Base-by-base conservation (phyloP, 1,140 invertebrate genomes). In the Papilio aristodemus region DNA sequence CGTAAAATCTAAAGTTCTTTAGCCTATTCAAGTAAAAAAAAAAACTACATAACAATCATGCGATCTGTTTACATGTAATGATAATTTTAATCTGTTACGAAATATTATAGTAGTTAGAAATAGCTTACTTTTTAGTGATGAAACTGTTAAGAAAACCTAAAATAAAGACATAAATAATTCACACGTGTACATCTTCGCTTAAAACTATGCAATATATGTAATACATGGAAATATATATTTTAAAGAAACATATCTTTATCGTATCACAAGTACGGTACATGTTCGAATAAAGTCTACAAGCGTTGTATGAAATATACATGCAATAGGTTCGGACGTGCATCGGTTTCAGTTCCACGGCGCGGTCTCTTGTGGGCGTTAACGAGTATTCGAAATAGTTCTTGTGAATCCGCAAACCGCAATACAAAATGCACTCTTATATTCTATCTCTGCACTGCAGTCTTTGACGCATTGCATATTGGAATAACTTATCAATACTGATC, bases 341-440 rank as follows among this genome's bases (percentile, higher is more conserved):
- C 10, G 59, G 32, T 62, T 62, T 62, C 59, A 62, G 38, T 62
- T 62, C 32, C 10, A 14, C n/a, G 32, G 27, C 32, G 8, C 43
- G 14, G 43, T 50, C 43, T 50, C 14, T 36, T 6, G 36, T 9
- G 13, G 59, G 36, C 14, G 59, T 17, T 39, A 62, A 62, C 59
- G 27, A 62, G 59, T 37, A 62, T 62, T 62, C 19, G 17, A 62
- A 62, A 62, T 62, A 38, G 59, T 36, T 36, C 57, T 62, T 38
- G 59, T 38, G 59, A 38, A 62, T 7, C 10, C 27, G 59, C 59
- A 62, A 19, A 38, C 59, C 36, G 59, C 59, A 62, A 37, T 38
- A 38, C n/a, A 39, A 38, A 60, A 39, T 62, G 32, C 38, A 38
- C 59, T 59, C 27, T 37, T 9, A 62, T 38, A 62, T 27, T 60